These are phyloP conservation scores for Dexiosoma caninum DNA, from an alignment of 2,888 invertebrate species.

Conservation along the genomic window DNA sequence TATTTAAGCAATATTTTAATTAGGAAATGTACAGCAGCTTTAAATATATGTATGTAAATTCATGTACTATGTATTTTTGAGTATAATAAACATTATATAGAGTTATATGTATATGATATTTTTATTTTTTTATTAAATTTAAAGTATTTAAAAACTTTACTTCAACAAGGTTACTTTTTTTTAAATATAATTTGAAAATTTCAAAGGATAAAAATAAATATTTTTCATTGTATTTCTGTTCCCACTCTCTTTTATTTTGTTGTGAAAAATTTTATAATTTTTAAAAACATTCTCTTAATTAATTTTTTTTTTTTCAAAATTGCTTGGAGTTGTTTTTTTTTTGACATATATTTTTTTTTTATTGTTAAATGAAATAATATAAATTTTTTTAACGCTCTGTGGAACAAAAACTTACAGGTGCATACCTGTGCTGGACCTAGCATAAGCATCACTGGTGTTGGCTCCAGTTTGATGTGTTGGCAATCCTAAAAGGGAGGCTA, in stretches of 20 bases:
- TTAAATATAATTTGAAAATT: neutral
- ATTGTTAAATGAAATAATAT: slow-evolving; percentile 36
- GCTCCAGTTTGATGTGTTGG: slow-evolving; percentile 78
- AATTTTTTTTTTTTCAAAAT: slow-evolving; percentile 37
- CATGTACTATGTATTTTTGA: neutral
- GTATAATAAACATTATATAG: neutral
- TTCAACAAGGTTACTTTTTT: neutral
- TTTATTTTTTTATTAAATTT: too few relatives aligned
- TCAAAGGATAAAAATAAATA: neutral
- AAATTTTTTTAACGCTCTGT: slow-evolving; percentile 65
- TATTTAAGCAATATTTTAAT: slow-evolving; percentile 13
- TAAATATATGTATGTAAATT: neutral
- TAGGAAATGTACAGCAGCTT: slow-evolving; percentile 10
- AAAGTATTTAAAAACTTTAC: neutral
- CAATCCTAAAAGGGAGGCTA: slow-evolving; percentile 93
- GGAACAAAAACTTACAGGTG: slow-evolving; percentile 87
- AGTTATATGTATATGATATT: neutral
- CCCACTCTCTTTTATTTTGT: slow-evolving; percentile 66
- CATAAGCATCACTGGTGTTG: slow-evolving; percentile 79
- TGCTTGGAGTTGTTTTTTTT: slow-evolving; percentile 46
- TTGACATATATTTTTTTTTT: slow-evolving; percentile 45
- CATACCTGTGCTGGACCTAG: slow-evolving; percentile 84
- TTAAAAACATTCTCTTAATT: slow-evolving; percentile 52
- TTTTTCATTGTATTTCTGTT: slow-evolving; percentile 65
- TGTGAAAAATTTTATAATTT: slow-evolving; percentile 43